phyloP scores from a whole-genome alignment of 2,888 invertebrate genomes.

The Diloba caeruleocephala region DNA sequence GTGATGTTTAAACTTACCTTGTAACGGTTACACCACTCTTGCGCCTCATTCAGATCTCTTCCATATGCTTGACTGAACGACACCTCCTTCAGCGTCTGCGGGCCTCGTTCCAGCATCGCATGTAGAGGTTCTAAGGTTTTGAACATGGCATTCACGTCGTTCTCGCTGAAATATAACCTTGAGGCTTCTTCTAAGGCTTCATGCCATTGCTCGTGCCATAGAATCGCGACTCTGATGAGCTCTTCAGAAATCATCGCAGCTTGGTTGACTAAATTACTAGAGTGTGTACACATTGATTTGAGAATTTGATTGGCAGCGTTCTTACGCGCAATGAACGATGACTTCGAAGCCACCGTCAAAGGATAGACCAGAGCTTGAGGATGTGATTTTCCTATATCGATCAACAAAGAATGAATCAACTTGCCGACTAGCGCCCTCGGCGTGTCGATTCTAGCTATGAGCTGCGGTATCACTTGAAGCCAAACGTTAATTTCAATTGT shows the following conservation, averaged over 20 bases:
- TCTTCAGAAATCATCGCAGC: constrained; percentile 99
- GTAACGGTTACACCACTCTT: constrained; percentile 98
- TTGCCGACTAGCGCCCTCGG: constrained; percentile 96
- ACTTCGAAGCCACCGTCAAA: constrained; percentile 98
- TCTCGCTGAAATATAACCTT: constrained; percentile 97
- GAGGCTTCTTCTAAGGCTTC: constrained; percentile 99
- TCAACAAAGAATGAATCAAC: constrained; percentile 97
- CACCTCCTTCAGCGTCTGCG: constrained; percentile 98
- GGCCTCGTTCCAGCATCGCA: constrained; percentile 97
- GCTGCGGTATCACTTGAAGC: constrained; percentile 99
- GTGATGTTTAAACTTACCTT: constrained; percentile 80
- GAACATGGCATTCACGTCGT: constrained; percentile 99
- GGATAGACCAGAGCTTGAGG: constrained; percentile 99
- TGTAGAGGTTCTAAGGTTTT: constrained; percentile 98
- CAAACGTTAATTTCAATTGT: constrained; percentile 99
- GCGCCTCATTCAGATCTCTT: constrained; percentile 97
- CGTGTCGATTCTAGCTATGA: constrained; percentile 99
- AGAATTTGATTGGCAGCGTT: constrained; percentile 98
- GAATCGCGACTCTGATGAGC: constrained; percentile 98
- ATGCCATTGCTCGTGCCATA: constrained; percentile 99
- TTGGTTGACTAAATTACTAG: constrained; percentile 96
- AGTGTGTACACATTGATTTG: constrained; percentile 98
- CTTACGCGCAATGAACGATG: constrained; percentile 94
- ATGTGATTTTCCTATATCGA: constrained; percentile 99
- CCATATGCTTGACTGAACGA: constrained; percentile 99